Conservation (phyloP, 2,888 invertebrate species). For the Steinernema carpocapsae region DNA sequence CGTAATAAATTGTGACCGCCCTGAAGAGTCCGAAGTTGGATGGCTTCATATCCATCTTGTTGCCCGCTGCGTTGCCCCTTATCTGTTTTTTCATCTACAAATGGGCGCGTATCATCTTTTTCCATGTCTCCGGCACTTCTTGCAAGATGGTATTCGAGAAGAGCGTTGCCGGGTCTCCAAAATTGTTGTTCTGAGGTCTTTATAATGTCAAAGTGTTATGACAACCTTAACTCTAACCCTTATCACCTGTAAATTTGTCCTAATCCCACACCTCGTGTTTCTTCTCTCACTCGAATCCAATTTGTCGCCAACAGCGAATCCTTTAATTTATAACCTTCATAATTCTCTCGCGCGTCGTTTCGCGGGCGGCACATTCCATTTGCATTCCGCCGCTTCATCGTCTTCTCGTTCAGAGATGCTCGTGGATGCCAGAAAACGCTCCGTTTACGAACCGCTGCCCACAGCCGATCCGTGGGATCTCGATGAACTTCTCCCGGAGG, state of each 20-base stretch:
- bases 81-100: constrained; percentile 8
- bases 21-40: neutral
- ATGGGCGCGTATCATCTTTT: constrained; percentile 14
- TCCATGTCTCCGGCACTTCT: neutral
- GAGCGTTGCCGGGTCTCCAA: no score
- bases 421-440: constrained; percentile 21
- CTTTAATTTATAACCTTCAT: no score
- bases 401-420: neutral
- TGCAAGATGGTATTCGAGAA: neutral
- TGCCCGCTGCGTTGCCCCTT: neutral
- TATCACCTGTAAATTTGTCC: no score
- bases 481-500: constrained; percentile 60
- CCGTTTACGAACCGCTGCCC: constrained; percentile 28
- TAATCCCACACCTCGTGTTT: no score
- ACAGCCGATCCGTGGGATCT: constrained; percentile 60
- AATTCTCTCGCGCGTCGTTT: no score
- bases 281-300: no score
- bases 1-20: no score
- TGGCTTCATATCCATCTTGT: constrained; percentile 17
- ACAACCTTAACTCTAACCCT: no score
- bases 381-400: neutral
- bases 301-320: no score
- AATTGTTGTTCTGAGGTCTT: no score
- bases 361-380: no score
- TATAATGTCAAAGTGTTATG: no score